These are phyloP conservation scores for Brachionus rubens DNA, from an alignment of 1,140 invertebrate genomes.

Conservation along the genomic window DNA sequence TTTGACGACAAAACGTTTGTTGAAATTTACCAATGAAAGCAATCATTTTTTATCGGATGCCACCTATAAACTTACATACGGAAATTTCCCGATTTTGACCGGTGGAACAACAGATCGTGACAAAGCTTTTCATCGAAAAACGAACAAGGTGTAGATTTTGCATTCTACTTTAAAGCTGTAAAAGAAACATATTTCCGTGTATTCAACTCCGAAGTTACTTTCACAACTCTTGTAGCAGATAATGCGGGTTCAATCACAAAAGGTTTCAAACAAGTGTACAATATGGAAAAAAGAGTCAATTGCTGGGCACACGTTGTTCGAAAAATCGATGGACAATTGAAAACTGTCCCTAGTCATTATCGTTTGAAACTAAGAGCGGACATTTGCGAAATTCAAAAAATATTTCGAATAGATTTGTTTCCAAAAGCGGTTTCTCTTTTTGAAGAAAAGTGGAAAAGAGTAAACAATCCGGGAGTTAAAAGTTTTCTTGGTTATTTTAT, in stretches of 20 bases:
- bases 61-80: background rate
- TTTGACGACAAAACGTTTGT: background rate
- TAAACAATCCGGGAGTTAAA: background rate
- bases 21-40: background rate
- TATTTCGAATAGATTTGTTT: background rate
- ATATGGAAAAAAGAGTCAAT: background rate
- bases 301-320: background rate
- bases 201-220: background rate
- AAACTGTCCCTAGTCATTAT: background rate
- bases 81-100: background rate
- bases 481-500: background rate
- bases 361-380: background rate
- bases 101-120: background rate
- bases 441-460: background rate
- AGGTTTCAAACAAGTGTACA: background rate
- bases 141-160: background rate
- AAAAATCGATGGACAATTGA: background rate
- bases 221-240: background rate
- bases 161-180: background rate
- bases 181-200: background rate
- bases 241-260: background rate
- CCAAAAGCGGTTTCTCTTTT: background rate
- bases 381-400: background rate
- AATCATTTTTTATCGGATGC: background rate
- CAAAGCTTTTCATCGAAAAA: background rate